Percentiles rank a stretch among this genome's conserved stretches.
phyloP scores from a whole-genome alignment of 2,113 vertebrate species.

The Tragelaphus strepsiceros region DNA sequence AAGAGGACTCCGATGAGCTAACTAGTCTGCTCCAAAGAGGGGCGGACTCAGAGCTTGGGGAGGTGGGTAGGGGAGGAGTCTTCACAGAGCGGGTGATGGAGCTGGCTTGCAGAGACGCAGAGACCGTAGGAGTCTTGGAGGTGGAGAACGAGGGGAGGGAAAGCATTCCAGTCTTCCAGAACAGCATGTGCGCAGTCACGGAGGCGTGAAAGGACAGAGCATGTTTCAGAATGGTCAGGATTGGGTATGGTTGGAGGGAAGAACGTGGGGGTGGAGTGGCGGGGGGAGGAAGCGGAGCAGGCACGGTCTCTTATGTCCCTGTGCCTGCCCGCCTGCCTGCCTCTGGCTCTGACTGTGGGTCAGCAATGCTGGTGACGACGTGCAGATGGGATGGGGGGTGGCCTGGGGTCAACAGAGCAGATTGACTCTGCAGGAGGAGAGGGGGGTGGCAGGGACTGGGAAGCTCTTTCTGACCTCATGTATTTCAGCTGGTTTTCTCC shows the following conservation, averaged over 20 bases:
- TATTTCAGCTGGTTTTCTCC: slow-evolving; percentile 5
- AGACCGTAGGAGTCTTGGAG: not conserved
- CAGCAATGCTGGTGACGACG: not conserved
- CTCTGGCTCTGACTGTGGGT: not conserved
- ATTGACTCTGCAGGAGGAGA: not conserved
- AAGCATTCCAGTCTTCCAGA: slow-evolving; percentile 36
- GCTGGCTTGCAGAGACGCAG: not conserved
- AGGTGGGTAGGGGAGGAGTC: not conserved
- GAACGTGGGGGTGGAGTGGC: not conserved
- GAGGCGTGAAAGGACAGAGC: slow-evolving; percentile 34
- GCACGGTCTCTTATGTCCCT: not conserved
- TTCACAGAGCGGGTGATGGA: not conserved
- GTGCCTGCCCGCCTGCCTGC: not conserved
- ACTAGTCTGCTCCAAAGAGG: not conserved
- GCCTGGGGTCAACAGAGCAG: not conserved
- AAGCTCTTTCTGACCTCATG: not conserved
- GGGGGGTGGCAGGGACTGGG: not conserved
- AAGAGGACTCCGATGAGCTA: not conserved
- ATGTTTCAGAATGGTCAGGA: not conserved
- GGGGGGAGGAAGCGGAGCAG: not conserved
- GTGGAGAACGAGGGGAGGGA: slow-evolving; percentile 4
- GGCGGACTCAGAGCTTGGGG: not conserved
- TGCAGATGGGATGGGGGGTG: not conserved
- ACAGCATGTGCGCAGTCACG: slow-evolving; percentile 31
- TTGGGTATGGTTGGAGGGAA: not conserved